Percentiles rank a stretch among this genome's conserved stretches.
Evolutionary conservation across 2,888 invertebrate genomes (phyloP).

Genomic region (Euplexia lucipara): DNA sequence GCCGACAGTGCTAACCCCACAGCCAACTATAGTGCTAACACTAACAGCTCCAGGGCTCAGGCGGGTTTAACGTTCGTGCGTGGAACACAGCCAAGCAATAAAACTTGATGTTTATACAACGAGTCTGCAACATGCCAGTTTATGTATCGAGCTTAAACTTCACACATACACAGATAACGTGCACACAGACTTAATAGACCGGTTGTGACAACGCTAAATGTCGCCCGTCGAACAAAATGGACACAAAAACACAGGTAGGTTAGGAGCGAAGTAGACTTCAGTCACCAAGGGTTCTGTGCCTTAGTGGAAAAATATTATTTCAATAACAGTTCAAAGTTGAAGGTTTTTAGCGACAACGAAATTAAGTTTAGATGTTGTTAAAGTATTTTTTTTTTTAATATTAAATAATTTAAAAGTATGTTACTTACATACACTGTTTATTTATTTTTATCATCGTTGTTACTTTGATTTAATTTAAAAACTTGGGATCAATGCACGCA

Average conservation of each 20-base stretch:
- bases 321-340: no score
- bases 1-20: conserved; percentile 71
- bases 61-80: conserved; percentile 86
- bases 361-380: no score
- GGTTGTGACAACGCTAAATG: conserved; percentile 72
- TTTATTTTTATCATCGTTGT: no score
- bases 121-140: conserved; percentile 83
- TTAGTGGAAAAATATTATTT: no score
- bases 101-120: conserved; percentile 89
- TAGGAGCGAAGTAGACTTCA: no score
- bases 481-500: no score
- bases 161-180: conserved; percentile 60
- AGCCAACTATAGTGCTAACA: conserved; percentile 83
- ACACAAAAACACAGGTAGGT: conserved; percentile 23
- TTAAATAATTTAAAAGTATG: no score
- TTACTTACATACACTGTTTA: no score
- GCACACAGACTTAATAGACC: conserved; percentile 68
- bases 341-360: no score
- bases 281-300: no score
- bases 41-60: conserved; percentile 80
- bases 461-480: no score
- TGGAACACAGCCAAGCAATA: conserved; percentile 90
- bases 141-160: conserved; percentile 78
- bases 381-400: no score
- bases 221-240: conserved; percentile 65